Evolutionary conservation across 2,113 vertebrate genomes (phyloP).

Genomic region (Poecilia latipinna): DNA sequence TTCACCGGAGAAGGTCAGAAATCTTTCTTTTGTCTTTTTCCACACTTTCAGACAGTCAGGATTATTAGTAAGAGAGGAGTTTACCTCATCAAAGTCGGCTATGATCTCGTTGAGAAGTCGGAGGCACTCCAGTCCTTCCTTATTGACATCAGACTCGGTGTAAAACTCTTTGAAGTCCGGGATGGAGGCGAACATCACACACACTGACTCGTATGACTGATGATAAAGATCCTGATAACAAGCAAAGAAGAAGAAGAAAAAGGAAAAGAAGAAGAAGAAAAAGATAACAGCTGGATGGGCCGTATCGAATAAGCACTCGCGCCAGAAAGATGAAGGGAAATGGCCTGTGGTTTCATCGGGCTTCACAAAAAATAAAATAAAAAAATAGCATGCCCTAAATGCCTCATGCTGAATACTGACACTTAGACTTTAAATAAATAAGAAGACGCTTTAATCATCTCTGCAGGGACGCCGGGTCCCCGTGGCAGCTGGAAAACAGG

Average conservation of each 20-base stretch:
- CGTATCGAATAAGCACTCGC: constrained; percentile 2
- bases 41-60: constrained; percentile 36
- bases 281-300: constrained; percentile 30
- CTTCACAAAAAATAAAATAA: background rate
- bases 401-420: constrained; percentile 12
- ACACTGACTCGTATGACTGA: constrained; percentile 96
- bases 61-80: constrained; percentile 22
- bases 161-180: constrained; percentile 99
- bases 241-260: constrained; percentile 11
- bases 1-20: background rate
- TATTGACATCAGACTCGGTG: constrained; percentile 97
- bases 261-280: constrained; percentile 22
- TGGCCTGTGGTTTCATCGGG: background rate
- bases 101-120: constrained; percentile 97
- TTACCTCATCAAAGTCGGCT: constrained; percentile 97
- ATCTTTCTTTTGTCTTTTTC: background rate
- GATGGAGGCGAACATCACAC: constrained; percentile 98
- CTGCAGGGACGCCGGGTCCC: constrained; percentile 14
- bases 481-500: constrained; percentile 5
- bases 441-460: constrained; percentile 40
- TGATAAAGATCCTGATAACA: constrained; percentile 91
- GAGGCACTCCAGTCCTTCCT: constrained; percentile 96
- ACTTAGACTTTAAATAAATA: constrained; percentile 28
- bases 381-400: constrained; percentile 10
- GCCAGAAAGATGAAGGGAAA: constrained; percentile 1